Evolutionary conservation across 1,140 invertebrate genomes (phyloP), one percentile per base, ranked within the genome.

Genomic region (Lepidurus arcticus): DNA sequence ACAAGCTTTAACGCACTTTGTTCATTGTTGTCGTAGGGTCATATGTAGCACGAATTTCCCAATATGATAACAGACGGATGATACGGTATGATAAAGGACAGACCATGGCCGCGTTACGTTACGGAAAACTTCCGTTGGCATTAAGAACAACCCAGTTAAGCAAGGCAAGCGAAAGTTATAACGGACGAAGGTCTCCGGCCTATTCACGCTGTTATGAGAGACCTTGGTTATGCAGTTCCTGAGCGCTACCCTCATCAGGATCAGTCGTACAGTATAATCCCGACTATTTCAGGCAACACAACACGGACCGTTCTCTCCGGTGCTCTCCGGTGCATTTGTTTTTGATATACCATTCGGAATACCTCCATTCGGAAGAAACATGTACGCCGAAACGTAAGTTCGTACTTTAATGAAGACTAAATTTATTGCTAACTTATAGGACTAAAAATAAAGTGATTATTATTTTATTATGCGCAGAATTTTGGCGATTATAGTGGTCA

Each of bases 141-240:
- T 65, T 65, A 65, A 7, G 53, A 65, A 16, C 53, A 65, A 16
- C 21, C 13, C 53, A 65, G 6, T 65, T 7, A 65, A 65, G 53
- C 53, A 65, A 65, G 53, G 53, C 53, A 65, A 65, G 53, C 53
- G 53, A 65, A 65, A 65, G 53, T 65, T 65, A 65, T 65, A 13
- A 4, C 13, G n/a, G 4, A 65, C 53, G 53, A 65, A 65, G 53
- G 53, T 65, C 53, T 65, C 13, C 53, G 53, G 53, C 53, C 53
- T 65, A 65, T 65, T 65, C 53, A 65, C 53, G 53, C 16, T 21
- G 16, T 21, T 21, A n/a, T 65, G 6, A 65, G 16, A 65, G 53
- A 65, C 53, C 53, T 65, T 65, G 53, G 53, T 65, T 13, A n/a
- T 65, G 4, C 34, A 21, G 9, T 11, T 11, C 16, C 53, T 65